Conservation (phyloP, 1,140 invertebrate species). For the Lepidurus apus region DNA sequence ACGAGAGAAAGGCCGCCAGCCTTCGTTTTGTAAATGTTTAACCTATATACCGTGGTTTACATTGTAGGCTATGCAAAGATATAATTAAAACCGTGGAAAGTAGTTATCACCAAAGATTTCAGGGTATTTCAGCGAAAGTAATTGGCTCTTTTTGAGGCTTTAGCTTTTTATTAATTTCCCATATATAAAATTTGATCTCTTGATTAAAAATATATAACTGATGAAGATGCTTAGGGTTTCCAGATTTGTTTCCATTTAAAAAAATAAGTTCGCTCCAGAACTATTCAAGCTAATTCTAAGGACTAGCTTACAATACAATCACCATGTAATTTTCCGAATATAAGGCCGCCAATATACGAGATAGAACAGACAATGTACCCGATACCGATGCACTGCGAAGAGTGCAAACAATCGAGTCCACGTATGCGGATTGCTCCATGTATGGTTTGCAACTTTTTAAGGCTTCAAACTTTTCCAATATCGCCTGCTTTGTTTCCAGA, state of each 20-base stretch:
- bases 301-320: neutral
- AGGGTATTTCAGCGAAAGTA: no score
- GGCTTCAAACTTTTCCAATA: neutral
- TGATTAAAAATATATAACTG: no score
- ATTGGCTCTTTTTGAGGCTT: no score
- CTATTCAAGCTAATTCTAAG: neutral
- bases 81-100: no score
- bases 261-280: neutral
- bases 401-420: neutral
- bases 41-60: no score
- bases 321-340: neutral
- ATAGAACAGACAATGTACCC: neutral
- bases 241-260: neutral
- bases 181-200: no score
- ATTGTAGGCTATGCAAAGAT: no score
- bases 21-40: no score
- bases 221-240: neutral
- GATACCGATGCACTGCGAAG: neutral
- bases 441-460: neutral
- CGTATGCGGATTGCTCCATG: neutral
- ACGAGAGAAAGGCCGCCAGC: no score
- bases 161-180: no score
- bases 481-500: neutral
- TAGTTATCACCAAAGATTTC: no score
- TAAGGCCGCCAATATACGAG: conserved; percentile 11